A percentile compares a stretch with the other conserved stretches of the same genome.
Conservation (phyloP, 2,797 vertebrate genomes). For the Botia almorhae region DNA sequence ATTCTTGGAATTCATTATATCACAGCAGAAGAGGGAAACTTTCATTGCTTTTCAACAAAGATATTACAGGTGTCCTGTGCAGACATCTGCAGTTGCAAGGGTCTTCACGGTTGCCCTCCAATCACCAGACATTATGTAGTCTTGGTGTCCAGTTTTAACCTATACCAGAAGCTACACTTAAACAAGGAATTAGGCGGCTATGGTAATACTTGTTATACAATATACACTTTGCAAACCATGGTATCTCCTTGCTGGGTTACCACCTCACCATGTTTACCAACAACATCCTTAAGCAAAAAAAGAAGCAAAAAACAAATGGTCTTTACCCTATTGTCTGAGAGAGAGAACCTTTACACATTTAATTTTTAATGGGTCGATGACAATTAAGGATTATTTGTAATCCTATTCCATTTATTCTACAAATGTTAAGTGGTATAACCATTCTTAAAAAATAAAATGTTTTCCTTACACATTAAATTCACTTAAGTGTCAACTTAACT, state of each 20-base stretch:
- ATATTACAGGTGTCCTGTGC: conserved; percentile 19
- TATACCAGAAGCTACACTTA: neutral
- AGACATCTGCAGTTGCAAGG: conserved; percentile 1
- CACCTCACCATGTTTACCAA: neutral
- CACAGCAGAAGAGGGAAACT: neutral
- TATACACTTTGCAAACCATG: neutral
- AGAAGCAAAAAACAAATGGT: too few species aligned
- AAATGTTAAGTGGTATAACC: too few species aligned
- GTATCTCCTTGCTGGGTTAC: neutral
- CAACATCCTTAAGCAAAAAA: neutral
- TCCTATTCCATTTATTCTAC: too few species aligned
- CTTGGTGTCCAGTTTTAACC: neutral
- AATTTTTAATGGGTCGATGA: too few species aligned
- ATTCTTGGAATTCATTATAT: conserved; percentile 40
- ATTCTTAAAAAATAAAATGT: too few species aligned
- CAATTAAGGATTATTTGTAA: too few species aligned
- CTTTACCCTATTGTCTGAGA: conserved; percentile 4
- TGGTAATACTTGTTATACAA: conserved; percentile 3
- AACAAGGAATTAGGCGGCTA: conserved; percentile 4
- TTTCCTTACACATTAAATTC: too few species aligned
- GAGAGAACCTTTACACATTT: neutral
- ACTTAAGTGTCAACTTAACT: too few species aligned
- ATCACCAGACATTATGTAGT: too few species aligned
- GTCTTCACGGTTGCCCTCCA: neutral
- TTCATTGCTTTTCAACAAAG: conserved; percentile 22